A percentile compares a stretch with the other conserved stretches of the same genome.
These are phyloP conservation scores for Pantala flavescens DNA, from an alignment of 1,140 invertebrate species.

Conservation along the genomic window DNA sequence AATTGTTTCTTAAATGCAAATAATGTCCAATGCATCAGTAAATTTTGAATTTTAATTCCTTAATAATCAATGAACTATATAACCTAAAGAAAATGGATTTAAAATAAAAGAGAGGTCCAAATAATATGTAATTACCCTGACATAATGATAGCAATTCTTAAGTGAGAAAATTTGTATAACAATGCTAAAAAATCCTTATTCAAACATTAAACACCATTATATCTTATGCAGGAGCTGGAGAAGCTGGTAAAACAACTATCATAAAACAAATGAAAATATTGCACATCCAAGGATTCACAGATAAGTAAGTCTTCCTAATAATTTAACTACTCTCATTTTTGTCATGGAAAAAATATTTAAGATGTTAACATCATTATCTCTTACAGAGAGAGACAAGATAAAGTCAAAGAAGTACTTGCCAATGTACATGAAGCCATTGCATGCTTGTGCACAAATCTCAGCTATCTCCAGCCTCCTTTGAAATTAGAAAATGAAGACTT, in stretches of 20 bases:
- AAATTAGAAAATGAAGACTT: conserved; percentile 38
- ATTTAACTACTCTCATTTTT: conserved; percentile 13
- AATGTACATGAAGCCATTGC: conserved; percentile 57
- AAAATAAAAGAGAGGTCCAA: too few species aligned
- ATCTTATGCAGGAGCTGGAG: conserved; percentile 38
- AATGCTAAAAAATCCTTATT: too few species aligned
- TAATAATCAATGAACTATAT: too few species aligned
- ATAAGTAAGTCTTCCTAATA: conserved; percentile 39
- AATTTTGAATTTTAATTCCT: too few species aligned
- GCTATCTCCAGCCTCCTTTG: conserved; percentile 27
- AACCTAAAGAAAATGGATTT: too few species aligned
- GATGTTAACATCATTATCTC: conserved; percentile 24
- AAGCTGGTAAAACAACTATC: conserved; percentile 66
- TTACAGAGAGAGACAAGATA: conserved; percentile 48
- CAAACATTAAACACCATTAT: too few species aligned
- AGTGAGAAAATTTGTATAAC: too few species aligned
- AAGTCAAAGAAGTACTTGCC: conserved; percentile 46
- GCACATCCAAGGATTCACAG: conserved; percentile 57
- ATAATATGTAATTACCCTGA: too few species aligned
- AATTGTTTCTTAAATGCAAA: too few species aligned
- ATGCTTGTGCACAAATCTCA: neutral
- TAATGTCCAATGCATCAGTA: too few species aligned
- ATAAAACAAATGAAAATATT: conserved; percentile 76
- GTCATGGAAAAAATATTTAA: conserved; percentile 11
- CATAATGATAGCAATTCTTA: too few species aligned